These are phyloP conservation scores for Xenopus petersii DNA, from an alignment of 2,797 vertebrate genomes.

Conservation along the genomic window DNA sequence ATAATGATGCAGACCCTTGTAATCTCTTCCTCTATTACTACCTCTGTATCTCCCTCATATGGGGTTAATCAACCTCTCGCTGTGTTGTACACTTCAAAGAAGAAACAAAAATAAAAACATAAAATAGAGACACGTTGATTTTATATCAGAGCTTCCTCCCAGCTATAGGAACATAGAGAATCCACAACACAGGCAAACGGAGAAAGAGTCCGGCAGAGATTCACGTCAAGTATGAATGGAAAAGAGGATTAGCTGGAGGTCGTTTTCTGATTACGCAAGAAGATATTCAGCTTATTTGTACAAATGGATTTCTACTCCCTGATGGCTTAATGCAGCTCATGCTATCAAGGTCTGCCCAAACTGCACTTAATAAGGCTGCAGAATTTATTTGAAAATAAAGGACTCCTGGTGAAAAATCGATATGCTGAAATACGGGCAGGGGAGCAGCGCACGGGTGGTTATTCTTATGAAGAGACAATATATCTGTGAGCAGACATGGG, in stretches of 20 bases:
- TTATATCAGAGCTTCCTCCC: not conserved
- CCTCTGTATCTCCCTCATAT: too few relatives aligned
- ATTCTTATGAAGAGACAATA: too few relatives aligned
- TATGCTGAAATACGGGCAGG: not conserved
- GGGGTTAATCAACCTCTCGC: too few relatives aligned
- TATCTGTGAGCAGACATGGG: too few relatives aligned
- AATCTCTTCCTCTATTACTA: too few relatives aligned
- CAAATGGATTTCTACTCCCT: slow-evolving; percentile 31
- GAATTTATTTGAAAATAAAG: not conserved
- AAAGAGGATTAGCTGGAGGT: slow-evolving; percentile 10
- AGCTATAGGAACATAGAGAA: not conserved
- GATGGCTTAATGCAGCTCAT: slow-evolving; percentile 11
- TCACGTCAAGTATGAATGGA: slow-evolving; percentile 2
- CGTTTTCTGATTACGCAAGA: slow-evolving; percentile 10
- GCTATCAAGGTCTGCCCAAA: not conserved
- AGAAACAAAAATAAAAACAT: too few relatives aligned
- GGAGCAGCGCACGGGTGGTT: too few relatives aligned
- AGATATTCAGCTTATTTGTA: slow-evolving; percentile 31
- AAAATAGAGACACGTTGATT: too few relatives aligned
- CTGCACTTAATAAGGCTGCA: not conserved
- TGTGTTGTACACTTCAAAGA: too few relatives aligned
- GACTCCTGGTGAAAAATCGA: not conserved
- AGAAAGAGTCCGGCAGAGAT: slow-evolving; percentile 13
- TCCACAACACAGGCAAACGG: not conserved
- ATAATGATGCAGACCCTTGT: too few relatives aligned